Base-by-base conservation (phyloP, 1,140 invertebrate species). In the Drosophila nigrodunni region DNA sequence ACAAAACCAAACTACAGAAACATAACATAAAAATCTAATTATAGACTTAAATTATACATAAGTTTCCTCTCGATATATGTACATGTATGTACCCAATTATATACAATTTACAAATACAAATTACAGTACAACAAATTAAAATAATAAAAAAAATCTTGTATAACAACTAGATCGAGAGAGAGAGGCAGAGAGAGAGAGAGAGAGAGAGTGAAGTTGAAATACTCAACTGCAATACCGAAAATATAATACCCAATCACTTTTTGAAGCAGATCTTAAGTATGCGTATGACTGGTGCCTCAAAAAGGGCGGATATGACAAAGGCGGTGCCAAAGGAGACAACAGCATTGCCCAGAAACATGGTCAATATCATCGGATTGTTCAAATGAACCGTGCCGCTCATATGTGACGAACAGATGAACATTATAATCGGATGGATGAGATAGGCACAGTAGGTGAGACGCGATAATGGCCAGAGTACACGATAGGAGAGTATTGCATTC, bases 371-470 rank as follows among this genome's bases (percentile, higher is more conserved):
- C 7, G 94, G 93, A 80, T 96, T 96, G 90, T 96, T 95, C 13
- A 97, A 90, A 90, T 97, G 96, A 11, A 96, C 92, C 2, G 96
- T 95, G 72, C 96, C 96, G 77, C 97, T 96, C 93, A 97, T 94
- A 46, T 95, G 94, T 81, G 95, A 97, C 43, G 95, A 94, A 11
- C 95, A 96, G 46, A 96, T 94, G 92, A 95, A 95, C 96, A 97
- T 97, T 67, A 97, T 94, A 67, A 97, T 95, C 7, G 97, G 97
- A 93, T 98, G 97, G 10, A 98, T 94, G 25, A 98, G 94, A 92
- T 98, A 99, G 7, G 97, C 96, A 91, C 96, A 97, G 92, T 98
- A 98, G 1, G 97, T 98, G 39, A 98, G 94, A 57, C 97, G 94
- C 75, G 96, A 97, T n/a, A 98, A 93, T 0, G 97, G 97, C 76